Conservation (phyloP, 1,140 invertebrate species). For the Thaumatotibia leucotreta region DNA sequence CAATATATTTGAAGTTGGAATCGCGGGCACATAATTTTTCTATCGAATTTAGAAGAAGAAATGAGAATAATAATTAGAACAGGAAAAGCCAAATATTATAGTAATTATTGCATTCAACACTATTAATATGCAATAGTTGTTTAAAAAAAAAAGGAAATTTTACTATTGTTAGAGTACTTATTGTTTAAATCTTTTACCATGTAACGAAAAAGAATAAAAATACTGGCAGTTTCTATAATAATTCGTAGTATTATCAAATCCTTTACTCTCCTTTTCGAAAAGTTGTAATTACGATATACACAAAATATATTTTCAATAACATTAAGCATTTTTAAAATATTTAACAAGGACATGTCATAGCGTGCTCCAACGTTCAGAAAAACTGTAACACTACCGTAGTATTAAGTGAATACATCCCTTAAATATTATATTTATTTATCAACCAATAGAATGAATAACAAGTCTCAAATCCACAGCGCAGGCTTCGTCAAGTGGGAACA, state of each 20-base stretch:
- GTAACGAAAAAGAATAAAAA: not conserved
- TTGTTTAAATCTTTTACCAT: not conserved
- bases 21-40: not conserved
- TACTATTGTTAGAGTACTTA: not conserved
- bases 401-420: too few relatives aligned
- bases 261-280: not conserved
- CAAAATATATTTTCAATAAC: not conserved
- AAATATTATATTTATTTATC: too few relatives aligned
- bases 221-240: not conserved
- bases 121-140: too few relatives aligned
- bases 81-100: not conserved
- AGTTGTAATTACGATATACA: not conserved
- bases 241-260: not conserved
- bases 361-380: too few relatives aligned
- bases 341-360: not conserved
- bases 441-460: too few relatives aligned
- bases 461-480: too few relatives aligned
- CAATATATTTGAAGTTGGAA: not conserved
- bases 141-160: not conserved
- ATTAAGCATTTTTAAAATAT: not conserved
- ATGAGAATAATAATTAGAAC: not conserved
- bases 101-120: too few relatives aligned
- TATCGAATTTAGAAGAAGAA: not conserved
- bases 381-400: too few relatives aligned
- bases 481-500: too few relatives aligned